Evolutionary conservation across 2,888 invertebrate genomes (phyloP), one percentile per base, ranked within the genome.

Genomic region (Coronaproctus castanopsis): DNA sequence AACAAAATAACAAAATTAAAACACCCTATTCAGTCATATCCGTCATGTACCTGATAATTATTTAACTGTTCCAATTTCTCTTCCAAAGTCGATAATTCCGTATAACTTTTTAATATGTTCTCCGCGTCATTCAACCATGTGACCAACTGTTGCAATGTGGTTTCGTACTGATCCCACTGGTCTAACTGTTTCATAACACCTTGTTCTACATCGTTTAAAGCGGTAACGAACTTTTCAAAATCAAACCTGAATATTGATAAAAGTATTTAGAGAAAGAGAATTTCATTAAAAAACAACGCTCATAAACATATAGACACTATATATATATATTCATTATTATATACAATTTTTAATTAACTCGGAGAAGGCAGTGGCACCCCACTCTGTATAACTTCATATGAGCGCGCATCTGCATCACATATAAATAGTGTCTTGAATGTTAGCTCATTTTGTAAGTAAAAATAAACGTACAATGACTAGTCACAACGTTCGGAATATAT

Each of bases 121-220:
- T 95, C 95, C 1, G 89, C 85, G 63, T 91, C 90, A 55, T 80
- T 80, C 60, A 95, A 72, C 89, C 92, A 92, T 55, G 78, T 78
- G 59, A 88, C 78, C 55, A 95, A 75, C 52, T 85, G 78, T 65
- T 90, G 89, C 66, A 88, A 79, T 1, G 87, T 84, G 63, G 80
- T 79, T 69, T 95, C 93, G 70, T 91, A 95, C 66, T 90, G 88
- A 63, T 81, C 82, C 93, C 93, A 93, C 71, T 90, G 87, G 65
- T 85, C 83, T 64, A 92, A 78, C 65, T 87, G 81, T 65, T 86
- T 86, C 71, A 90, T 87, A 36, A 91, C 76, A 21, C 82, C 81
- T 62, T 85, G 82, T 66, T 82, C 80, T 0, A 86, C 84, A 67
- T 90, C 90, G 65, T 78, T 80, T 36, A 89, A 75, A 0, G 85